Evolutionary conservation across 2,888 invertebrate species (phyloP).

Genomic region (Schizaphis graminum): DNA sequence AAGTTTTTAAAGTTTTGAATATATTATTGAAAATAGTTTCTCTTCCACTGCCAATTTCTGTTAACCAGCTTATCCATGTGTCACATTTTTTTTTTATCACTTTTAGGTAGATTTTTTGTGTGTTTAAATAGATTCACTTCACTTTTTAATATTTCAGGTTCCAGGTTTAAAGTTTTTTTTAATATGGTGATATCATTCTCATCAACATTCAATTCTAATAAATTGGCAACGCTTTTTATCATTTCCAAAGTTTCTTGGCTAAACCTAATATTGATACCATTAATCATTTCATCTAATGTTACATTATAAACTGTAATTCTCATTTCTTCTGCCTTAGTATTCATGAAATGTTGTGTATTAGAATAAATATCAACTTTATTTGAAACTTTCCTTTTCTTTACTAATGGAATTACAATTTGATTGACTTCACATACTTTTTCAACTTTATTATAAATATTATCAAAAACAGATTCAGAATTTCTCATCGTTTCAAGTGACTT

Average conservation of each 20-base stretch:
- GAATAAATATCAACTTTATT: too few species aligned
- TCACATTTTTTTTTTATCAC: neutral
- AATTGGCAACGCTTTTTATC: neutral
- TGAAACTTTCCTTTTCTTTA: too few species aligned
- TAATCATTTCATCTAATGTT: too few species aligned
- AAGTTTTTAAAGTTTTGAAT: neutral
- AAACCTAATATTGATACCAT: too few species aligned
- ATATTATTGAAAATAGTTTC: neutral
- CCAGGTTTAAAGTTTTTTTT: neutral
- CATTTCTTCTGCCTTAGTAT: too few species aligned
- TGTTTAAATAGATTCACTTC: neutral
- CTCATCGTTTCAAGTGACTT: too few species aligned
- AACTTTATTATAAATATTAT: too few species aligned
- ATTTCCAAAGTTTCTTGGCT: neutral
- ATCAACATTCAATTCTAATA: neutral
- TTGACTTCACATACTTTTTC: too few species aligned
- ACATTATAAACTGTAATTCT: too few species aligned
- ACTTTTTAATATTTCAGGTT: slow-evolving; percentile 12
- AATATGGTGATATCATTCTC: neutral
- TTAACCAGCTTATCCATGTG: neutral
- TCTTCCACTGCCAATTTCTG: neutral
- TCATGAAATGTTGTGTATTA: too few species aligned
- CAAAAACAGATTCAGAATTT: too few species aligned
- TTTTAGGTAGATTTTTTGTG: neutral
- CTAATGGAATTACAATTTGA: too few species aligned